A percentile compares a stretch with the other conserved stretches of the same genome.
These are phyloP conservation scores for Poecilia picta DNA, from an alignment of 2,797 vertebrate genomes.

Conservation along the genomic window DNA sequence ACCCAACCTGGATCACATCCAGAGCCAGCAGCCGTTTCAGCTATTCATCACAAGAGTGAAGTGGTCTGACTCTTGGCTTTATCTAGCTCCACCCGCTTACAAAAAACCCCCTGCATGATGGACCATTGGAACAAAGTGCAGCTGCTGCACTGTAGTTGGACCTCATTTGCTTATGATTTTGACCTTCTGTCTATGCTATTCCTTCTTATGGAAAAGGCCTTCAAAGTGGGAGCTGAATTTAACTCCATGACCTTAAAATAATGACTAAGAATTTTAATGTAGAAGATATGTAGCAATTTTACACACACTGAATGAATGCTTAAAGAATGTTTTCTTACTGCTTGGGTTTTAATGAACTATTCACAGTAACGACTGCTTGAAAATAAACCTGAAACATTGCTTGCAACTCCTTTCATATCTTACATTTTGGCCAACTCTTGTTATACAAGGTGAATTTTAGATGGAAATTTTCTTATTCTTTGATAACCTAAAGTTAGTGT, in stretches of 20 bases:
- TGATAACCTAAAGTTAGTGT: not conserved
- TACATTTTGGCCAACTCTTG: not conserved
- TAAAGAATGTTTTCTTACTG: slow-evolving; percentile 71
- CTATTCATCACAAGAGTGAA: slow-evolving; percentile 34
- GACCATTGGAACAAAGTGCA: slow-evolving; percentile 53
- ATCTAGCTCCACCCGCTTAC: slow-evolving; percentile 41
- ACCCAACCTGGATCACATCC: slow-evolving; percentile 44
- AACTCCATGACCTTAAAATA: slow-evolving; percentile 52
- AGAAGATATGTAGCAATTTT: slow-evolving; percentile 64
- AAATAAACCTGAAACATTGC: slow-evolving; percentile 67
- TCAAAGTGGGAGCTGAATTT: slow-evolving; percentile 63
- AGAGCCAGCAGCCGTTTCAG: slow-evolving; percentile 52
- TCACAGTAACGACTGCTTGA: slow-evolving; percentile 61
- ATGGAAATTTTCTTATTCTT: not conserved
- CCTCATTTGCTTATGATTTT: slow-evolving; percentile 60
- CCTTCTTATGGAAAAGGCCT: slow-evolving; percentile 55
- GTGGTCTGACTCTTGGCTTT: slow-evolving; percentile 41
- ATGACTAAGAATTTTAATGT: slow-evolving; percentile 59
- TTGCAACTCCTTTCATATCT: not conserved
- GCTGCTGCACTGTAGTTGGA: slow-evolving; percentile 50
- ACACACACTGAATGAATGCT: slow-evolving; percentile 72
- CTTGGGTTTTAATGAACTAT: slow-evolving; percentile 72
- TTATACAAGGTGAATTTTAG: not conserved
- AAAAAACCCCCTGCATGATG: slow-evolving; percentile 62
- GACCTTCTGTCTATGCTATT: slow-evolving; percentile 36